Evolutionary conservation across 2,797 vertebrate species (phyloP).

Genomic region (Pipistrellus nathusii): DNA sequence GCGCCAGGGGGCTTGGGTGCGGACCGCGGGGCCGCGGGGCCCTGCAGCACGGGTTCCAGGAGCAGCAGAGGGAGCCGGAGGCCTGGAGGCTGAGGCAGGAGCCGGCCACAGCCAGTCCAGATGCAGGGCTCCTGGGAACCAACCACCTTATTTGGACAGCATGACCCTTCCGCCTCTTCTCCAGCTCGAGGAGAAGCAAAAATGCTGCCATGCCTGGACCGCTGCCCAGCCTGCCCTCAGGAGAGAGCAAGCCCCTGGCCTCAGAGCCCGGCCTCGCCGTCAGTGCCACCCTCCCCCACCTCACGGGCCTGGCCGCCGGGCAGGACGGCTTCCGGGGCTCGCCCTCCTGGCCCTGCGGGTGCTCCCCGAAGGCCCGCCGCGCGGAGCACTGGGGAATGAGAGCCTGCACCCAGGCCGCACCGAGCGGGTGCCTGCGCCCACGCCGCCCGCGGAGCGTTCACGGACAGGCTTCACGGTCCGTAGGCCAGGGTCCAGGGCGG

Average conservation of each 20-base stretch:
- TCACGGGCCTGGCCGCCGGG: neutral
- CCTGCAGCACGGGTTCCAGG: neutral
- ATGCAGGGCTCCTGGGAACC: neutral
- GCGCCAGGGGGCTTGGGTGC: too few relatives aligned
- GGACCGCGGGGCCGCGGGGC: too few relatives aligned
- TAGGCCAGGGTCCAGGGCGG: neutral
- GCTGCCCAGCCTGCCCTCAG: neutral
- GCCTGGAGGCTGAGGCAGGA: neutral
- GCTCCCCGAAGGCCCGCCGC: neutral
- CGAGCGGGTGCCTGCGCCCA: too few relatives aligned
- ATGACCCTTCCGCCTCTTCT: neutral
- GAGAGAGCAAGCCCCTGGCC: neutral
- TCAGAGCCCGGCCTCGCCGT: neutral
- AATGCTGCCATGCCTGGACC: neutral
- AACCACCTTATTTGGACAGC: neutral
- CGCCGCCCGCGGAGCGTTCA: neutral
- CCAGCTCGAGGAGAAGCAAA: neutral
- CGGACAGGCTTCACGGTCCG: neutral
- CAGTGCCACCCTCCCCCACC: neutral
- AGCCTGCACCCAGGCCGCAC: too few relatives aligned
- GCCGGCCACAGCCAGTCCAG: accelerated
- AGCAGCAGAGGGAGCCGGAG: too few relatives aligned
- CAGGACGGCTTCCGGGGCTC: neutral
- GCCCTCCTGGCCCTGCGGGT: neutral
- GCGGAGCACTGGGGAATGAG: neutral